These are phyloP conservation scores for Lepilemur septentrionalis DNA, from an alignment of 2,797 vertebrate species.

Conservation along the genomic window DNA sequence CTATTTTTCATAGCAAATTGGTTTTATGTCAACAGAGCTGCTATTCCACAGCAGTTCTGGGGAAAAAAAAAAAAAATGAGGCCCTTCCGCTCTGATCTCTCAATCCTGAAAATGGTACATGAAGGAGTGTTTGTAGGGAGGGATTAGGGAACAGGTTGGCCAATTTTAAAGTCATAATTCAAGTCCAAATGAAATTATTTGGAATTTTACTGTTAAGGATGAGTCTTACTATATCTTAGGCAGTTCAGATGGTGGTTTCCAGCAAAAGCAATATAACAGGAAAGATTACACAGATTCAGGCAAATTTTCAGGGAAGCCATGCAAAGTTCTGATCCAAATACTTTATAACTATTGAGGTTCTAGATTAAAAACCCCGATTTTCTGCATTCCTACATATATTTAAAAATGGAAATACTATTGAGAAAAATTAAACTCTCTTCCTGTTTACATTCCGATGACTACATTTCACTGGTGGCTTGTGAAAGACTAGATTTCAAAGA, in stretches of 20 bases:
- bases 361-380: neutral
- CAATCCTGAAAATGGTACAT: neutral
- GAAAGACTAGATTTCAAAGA: neutral
- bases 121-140: neutral
- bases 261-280: neutral
- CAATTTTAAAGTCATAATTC: conserved; percentile 1
- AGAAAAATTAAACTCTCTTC: conserved; percentile 37
- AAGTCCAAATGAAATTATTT: conserved; percentile 5
- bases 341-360: neutral
- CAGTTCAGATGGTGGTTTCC: neutral
- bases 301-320: neutral
- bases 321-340: neutral
- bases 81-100: neutral
- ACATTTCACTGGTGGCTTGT: neutral
- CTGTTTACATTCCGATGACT: neutral
- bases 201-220: neutral
- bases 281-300: neutral
- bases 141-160: neutral
- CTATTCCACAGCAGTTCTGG: neutral
- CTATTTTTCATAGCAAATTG: neutral
- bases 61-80: neutral
- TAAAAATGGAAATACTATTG: neutral
- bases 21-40: neutral
- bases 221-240: neutral
- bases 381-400: neutral